phyloP scores from a whole-genome alignment of 2,797 vertebrate genomes.

The Acrossocheilus wenchowensis region DNA sequence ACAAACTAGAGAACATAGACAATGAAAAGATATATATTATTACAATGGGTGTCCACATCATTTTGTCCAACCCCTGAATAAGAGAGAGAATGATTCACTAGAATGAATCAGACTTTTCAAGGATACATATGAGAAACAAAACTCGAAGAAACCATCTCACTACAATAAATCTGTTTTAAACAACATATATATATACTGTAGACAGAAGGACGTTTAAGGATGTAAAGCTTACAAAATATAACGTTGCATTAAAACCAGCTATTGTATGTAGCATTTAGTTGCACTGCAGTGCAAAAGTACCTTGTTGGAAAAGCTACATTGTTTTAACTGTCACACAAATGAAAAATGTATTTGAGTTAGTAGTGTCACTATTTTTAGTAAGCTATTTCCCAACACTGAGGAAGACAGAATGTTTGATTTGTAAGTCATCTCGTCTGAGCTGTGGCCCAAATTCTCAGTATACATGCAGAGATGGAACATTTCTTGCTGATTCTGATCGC shows the following conservation, averaged over 20 bases:
- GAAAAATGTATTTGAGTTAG: background rate
- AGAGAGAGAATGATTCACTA: background rate
- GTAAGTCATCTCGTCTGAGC: background rate
- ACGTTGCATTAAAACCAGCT: background rate
- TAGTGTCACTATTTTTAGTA: background rate
- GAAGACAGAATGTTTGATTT: slow-evolving; percentile 1
- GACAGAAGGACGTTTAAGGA: background rate
- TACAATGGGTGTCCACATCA: background rate
- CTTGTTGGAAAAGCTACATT: background rate
- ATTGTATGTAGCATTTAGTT: background rate
- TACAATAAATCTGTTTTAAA: background rate
- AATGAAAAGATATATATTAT: background rate
- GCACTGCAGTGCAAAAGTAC: background rate
- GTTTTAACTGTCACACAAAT: background rate
- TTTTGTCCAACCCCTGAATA: background rate
- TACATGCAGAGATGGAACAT: background rate
- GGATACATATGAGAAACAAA: background rate
- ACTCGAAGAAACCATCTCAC: background rate
- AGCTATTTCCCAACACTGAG: slow-evolving; percentile 2
- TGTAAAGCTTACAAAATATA: background rate
- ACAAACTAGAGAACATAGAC: background rate
- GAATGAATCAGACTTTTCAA: background rate
- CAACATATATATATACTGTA: background rate
- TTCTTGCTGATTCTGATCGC: slow-evolving; percentile 26
- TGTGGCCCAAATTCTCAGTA: background rate